Evolutionary conservation across 2,888 invertebrate genomes (phyloP), one percentile per base, ranked within the genome.

Genomic region (Epistrophe eligans): DNA sequence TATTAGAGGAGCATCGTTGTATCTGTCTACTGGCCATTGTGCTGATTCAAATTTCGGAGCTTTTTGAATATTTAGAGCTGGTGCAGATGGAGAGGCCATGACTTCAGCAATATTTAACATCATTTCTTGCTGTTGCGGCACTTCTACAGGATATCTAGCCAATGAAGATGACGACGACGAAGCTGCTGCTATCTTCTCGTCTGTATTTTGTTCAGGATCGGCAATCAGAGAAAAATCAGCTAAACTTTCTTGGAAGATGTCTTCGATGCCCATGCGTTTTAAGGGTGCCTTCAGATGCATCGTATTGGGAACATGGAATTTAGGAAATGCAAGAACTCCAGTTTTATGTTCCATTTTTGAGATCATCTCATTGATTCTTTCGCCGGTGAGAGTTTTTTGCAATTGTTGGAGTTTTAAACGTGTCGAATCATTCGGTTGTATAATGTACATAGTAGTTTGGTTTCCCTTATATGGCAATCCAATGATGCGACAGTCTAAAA

Each of bases 201-300:
- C 13, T n/a, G 43, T 11, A 9, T 62, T 28, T 50, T 45, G 24
- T 10, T 35, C 73, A 2, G 58, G 87, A 19, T 83, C 71, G 52
- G 95, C 94, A 11, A 97, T 93, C 10, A 96, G 91, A 0, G 95
- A 96, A 66, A 97, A 94, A 92, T 97, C 96, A 0, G 96, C 95
- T 70, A 92, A 90, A 0, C 88, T 88, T 0, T 94, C 94, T 80
- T 93, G 91, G 90, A 97, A 97, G 82, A 97, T 93, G 0, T 95
- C 94, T 2, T 91, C 90, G 0, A 96, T 90, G 0, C 96, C 96
- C 77, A 97, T 90, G 4, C 91, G 90, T 87, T 94, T 91, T 5
- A 97, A 92, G 0, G 94, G 90, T 0, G 93, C 87, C 79, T 94
- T 95, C 55, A 97, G 91, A 88, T 94, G 94, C 4, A 94, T 89